These are phyloP conservation scores for Hylyphantes graminicola DNA, from an alignment of 1,140 invertebrate genomes.

Conservation along the genomic window DNA sequence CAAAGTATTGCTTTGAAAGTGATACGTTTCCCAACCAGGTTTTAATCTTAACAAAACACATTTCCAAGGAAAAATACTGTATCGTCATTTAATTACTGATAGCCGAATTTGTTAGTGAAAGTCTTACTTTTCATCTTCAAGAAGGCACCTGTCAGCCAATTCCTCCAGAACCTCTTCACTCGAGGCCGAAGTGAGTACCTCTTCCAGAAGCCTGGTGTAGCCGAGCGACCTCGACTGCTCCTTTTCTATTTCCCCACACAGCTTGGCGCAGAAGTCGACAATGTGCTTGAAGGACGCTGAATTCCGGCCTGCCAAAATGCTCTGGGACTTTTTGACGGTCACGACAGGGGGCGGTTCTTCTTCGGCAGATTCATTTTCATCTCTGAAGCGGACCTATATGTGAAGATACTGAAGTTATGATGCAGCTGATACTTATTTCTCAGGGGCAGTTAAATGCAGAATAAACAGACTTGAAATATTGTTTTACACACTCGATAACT, in stretches of 20 bases:
- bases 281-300: background rate
- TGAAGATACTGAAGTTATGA: background rate
- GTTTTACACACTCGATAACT: too few species aligned
- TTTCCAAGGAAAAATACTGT: too few species aligned
- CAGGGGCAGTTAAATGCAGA: too few species aligned
- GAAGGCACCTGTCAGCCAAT: background rate
- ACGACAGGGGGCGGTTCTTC: background rate
- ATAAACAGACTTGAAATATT: too few species aligned
- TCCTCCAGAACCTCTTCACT: conserved; percentile 6
- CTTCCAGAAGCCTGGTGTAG: background rate
- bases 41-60: too few species aligned
- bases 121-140: background rate
- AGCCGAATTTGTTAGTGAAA: too few species aligned
- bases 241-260: conserved; percentile 9
- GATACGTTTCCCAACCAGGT: too few species aligned
- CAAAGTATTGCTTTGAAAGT: too few species aligned
- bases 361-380: background rate
- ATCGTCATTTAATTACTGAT: too few species aligned
- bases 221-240: background rate
- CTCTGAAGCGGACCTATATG: background rate
- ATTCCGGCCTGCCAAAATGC: background rate
- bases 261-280: background rate
- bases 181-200: background rate
- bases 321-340: background rate
- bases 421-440: background rate